These are phyloP conservation scores for Lycia hirtaria DNA, from an alignment of 2,888 invertebrate genomes.

Conservation along the genomic window DNA sequence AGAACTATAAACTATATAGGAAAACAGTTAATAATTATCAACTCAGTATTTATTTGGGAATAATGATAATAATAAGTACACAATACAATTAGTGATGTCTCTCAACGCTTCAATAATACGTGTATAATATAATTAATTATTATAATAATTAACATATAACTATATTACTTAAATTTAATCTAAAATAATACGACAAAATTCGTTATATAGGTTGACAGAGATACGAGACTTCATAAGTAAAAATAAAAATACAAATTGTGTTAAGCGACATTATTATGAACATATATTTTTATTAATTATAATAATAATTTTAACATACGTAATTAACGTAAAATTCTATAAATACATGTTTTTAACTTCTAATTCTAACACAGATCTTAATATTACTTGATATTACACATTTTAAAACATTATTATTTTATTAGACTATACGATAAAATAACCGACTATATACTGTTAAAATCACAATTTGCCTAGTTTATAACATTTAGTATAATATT, in stretches of 20 bases:
- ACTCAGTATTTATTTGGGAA: constrained; percentile 83
- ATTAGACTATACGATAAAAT: constrained; percentile 75
- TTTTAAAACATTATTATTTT: constrained; percentile 71
- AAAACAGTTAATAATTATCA: constrained; percentile 45
- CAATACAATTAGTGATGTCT: constrained; percentile 24
- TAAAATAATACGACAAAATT: constrained; percentile 21
- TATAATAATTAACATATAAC: constrained; percentile 33
- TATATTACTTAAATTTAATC: constrained; percentile 26
- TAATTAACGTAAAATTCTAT: constrained; percentile 64
- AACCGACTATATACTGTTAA: constrained; percentile 81
- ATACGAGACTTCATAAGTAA: constrained; percentile 8
- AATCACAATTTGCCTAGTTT: constrained; percentile 83
- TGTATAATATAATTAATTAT: constrained; percentile 32
- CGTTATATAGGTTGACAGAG: constrained; percentile 34
- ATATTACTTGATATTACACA: constrained; percentile 74
- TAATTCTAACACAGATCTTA: constrained; percentile 78
- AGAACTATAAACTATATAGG: too few species aligned
- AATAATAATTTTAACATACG: constrained; percentile 77
- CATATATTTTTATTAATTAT: constrained; percentile 71
- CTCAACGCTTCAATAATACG: constrained; percentile 29
- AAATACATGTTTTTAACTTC: constrained; percentile 71
- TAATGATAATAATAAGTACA: constrained; percentile 68
- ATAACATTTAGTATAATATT: constrained; percentile 70
- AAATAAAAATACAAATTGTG: neutral
- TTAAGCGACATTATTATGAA: constrained; percentile 47